Evolutionary conservation across 2,888 invertebrate species (phyloP).

Genomic region (Smittia sp.): DNA sequence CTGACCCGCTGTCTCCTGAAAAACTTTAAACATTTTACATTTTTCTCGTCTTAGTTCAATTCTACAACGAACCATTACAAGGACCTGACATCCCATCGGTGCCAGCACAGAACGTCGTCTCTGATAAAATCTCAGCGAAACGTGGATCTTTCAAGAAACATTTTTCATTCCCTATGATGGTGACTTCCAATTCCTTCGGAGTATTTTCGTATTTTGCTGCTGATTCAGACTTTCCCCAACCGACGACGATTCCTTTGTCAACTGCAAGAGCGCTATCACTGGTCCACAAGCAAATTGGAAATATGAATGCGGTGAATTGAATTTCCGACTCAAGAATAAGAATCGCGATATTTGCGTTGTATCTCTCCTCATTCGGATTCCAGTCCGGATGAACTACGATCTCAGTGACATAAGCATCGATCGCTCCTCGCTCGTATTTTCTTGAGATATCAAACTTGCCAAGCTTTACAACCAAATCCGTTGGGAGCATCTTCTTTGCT

Average conservation of each 20-base stretch:
- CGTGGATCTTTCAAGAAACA: conserved; percentile 7
- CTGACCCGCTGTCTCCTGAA: not conserved
- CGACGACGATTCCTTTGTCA: not conserved
- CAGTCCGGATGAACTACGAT: conserved; percentile 33
- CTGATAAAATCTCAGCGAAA: not conserved
- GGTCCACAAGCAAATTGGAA: conserved; percentile 19
- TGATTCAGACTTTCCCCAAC: conserved; percentile 5
- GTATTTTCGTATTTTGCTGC: not conserved
- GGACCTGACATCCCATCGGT: not conserved
- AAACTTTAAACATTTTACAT: not conserved
- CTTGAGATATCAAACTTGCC: not conserved
- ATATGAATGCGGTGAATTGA: not conserved
- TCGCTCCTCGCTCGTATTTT: not conserved
- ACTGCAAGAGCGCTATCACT: not conserved
- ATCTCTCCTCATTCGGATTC: conserved; percentile 7
- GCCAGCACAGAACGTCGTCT: conserved; percentile 28
- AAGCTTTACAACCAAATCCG: conserved; percentile 14
- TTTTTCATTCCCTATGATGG: not conserved
- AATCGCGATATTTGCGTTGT: conserved; percentile 28
- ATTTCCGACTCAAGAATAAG: not conserved
- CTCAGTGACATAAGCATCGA: not conserved
- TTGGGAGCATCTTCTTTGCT: not conserved
- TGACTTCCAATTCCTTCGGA: conserved; percentile 16
- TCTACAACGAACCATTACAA: not conserved
- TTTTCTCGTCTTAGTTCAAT: not conserved